Evolutionary conservation across 1,140 invertebrate genomes (phyloP).

Genomic region (Bombus confusus): DNA sequence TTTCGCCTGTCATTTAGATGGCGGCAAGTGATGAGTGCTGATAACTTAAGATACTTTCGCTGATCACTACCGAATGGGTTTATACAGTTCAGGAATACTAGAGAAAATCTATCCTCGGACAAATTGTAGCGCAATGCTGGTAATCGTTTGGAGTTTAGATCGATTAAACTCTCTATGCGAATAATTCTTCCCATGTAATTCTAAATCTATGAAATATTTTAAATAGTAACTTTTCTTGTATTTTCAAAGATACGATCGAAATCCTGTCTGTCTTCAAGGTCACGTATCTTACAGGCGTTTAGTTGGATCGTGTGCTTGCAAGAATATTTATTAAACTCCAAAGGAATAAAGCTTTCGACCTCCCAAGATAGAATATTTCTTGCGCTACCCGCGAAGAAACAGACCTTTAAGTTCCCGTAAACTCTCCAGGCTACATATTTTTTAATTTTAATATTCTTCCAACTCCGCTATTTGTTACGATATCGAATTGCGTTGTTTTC

Average conservation of each 20-base stretch:
- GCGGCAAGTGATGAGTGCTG: background rate
- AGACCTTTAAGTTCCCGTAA: background rate
- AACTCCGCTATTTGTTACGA: no score
- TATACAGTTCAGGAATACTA: background rate
- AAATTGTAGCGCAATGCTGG: background rate
- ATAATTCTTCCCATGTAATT: no score
- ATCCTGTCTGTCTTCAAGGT: no score
- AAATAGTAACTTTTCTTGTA: background rate
- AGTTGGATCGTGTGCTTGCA: no score
- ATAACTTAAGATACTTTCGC: slow-evolving; percentile 7
- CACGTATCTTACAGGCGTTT: no score
- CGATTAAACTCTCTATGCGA: background rate
- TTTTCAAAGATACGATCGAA: background rate
- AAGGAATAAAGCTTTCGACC: background rate
- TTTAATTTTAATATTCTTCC: background rate
- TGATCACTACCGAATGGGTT: background rate
- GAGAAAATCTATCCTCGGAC: background rate
- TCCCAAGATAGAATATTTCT: background rate
- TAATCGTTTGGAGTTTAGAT: no score
- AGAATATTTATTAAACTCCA: background rate
- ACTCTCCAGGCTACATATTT: background rate
- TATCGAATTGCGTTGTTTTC: background rate
- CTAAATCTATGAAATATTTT: background rate
- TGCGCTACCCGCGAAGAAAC: background rate
- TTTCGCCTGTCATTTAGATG: background rate